Conservation (phyloP, 2,797 vertebrate species). For the Hypotaenidia okinawae region DNA sequence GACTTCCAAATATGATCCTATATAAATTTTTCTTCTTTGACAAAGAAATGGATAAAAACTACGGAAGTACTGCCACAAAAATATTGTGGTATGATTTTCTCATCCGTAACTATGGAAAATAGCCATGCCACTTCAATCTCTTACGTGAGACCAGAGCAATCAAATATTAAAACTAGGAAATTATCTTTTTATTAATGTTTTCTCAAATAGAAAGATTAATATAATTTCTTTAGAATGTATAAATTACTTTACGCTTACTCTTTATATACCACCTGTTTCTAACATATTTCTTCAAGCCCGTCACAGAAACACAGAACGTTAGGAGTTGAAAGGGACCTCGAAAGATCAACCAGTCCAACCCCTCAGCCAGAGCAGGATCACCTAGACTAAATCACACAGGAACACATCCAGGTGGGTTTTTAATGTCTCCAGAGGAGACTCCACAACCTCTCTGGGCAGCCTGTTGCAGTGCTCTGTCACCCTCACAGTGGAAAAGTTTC, state of each 20-base stretch:
- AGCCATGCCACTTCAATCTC: not conserved
- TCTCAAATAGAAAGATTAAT: not conserved
- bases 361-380: too few species aligned
- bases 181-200: not conserved
- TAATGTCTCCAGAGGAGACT: too few species aligned
- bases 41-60: constrained; percentile 4
- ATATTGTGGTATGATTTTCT: not conserved
- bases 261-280: not conserved
- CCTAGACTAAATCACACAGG: too few species aligned
- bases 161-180: not conserved
- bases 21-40: not conserved
- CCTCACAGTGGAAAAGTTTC: too few species aligned
- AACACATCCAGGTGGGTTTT: too few species aligned
- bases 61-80: not conserved
- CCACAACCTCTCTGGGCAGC: too few species aligned
- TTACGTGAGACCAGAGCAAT: not conserved
- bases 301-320: too few species aligned
- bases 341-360: too few species aligned
- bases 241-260: not conserved
- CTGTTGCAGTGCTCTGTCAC: too few species aligned
- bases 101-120: not conserved
- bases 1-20: not conserved
- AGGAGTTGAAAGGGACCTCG: too few species aligned
- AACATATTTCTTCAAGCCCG: not conserved
- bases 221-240: not conserved